A percentile compares a stretch with the other conserved stretches of the same genome.
Conservation (phyloP, 2,113 vertebrate genomes). For the Cnemophilus loriae region DNA sequence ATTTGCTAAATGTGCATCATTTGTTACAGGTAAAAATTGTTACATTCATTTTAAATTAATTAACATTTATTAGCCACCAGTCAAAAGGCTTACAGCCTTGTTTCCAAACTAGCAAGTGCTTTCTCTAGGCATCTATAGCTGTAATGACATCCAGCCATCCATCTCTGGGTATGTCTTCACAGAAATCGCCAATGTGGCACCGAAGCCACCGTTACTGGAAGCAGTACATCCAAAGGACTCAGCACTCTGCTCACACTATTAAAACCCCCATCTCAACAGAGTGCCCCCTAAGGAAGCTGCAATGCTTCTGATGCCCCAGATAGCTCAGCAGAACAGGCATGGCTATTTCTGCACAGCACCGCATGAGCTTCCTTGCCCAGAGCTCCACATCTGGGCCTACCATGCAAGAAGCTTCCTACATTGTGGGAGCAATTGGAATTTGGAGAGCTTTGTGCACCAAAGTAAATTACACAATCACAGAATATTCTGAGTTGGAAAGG, state of each 20-base stretch:
- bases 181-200: neutral
- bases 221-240: neutral
- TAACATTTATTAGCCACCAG: neutral
- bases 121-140: neutral
- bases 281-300: neutral
- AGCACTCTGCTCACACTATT: neutral
- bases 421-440: neutral
- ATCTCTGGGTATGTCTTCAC: neutral
- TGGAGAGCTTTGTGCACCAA: neutral
- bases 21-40: neutral
- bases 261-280: neutral
- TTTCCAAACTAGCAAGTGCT: neutral
- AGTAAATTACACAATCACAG: neutral
- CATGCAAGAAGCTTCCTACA: neutral
- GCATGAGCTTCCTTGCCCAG: accelerated
- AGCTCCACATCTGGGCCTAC: neutral
- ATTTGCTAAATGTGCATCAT: neutral
- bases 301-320: neutral
- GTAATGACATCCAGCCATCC: neutral
- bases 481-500: neutral
- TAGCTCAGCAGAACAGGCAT: neutral
- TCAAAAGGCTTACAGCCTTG: neutral
- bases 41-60: neutral
- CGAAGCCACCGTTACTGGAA: neutral
- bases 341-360: neutral